A percentile compares a stretch with the other conserved stretches of the same genome.
These are phyloP conservation scores for Leptestheria dahalacensis DNA, from an alignment of 1,140 invertebrate species.

Conservation along the genomic window DNA sequence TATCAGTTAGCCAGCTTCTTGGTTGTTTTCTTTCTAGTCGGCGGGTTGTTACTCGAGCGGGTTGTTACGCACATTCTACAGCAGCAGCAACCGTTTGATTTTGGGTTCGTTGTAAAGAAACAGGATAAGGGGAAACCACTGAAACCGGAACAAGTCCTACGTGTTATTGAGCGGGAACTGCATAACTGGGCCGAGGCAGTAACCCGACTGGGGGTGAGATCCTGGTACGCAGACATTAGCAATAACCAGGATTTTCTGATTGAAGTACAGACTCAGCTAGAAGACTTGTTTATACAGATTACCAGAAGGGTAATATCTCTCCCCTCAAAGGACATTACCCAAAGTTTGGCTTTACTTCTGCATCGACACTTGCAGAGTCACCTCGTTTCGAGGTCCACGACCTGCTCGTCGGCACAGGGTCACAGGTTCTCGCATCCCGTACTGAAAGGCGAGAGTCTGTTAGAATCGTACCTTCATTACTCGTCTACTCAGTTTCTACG, in stretches of 20 bases:
- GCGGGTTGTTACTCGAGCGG: neutral
- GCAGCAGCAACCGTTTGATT: neutral
- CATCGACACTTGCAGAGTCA: neutral
- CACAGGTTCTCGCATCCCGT: neutral
- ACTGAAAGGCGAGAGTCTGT: neutral
- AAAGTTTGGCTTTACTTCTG: neutral
- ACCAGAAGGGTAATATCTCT: neutral
- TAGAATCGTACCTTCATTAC: neutral
- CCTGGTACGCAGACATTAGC: neutral
- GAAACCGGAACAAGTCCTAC: neutral
- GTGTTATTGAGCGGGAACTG: neutral
- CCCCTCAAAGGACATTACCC: neutral
- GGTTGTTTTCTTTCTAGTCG: neutral
- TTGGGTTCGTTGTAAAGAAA: neutral
- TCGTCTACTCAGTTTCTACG: neutral
- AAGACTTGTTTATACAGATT: neutral
- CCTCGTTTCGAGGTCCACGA: no score
- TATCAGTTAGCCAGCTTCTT: slow-evolving; percentile 1
- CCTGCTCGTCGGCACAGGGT: no score
- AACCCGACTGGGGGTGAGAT: neutral
- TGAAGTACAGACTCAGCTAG: neutral
- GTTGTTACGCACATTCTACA: neutral
- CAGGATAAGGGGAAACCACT: neutral
- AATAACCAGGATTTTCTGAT: neutral
- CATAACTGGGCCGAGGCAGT: neutral